phyloP scores from a whole-genome alignment of 30 jellyfish, hydroid and myxozoan genomes.

The Pelagia noctiluca region DNA sequence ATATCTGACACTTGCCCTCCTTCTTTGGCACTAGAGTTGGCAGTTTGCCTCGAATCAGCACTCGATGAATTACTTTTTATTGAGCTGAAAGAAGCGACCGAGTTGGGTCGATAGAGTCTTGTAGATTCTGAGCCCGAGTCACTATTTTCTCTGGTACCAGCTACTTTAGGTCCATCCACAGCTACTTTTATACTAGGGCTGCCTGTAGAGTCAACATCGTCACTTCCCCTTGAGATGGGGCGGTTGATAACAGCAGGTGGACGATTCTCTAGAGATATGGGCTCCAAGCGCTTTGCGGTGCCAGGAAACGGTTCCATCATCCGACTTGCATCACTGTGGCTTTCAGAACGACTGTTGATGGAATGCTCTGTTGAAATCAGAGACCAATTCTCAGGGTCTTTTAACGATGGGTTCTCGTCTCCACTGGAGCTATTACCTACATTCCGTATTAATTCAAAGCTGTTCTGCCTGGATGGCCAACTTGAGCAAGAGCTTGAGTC shows the following conservation, averaged over 20 bases:
- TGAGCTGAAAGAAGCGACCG: slow-evolving; percentile 22
- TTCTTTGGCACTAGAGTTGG: not conserved
- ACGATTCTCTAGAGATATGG: not conserved
- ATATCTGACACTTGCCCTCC: slow-evolving; percentile 2
- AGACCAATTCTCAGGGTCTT: slow-evolving; percentile 40
- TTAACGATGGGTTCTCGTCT: slow-evolving; percentile 47
- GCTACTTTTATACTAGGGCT: slow-evolving; percentile 24
- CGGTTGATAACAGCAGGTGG: not conserved
- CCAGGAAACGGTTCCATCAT: slow-evolving; percentile 41
- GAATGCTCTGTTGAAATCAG: slow-evolving; percentile 39
- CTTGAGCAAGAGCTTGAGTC: slow-evolving; percentile 54
- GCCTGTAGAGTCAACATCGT: slow-evolving; percentile 39
- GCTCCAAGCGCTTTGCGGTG: slow-evolving; percentile 45
- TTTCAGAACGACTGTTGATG: slow-evolving; percentile 13
- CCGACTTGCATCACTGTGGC: slow-evolving; percentile 4
- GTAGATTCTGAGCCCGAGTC: not conserved
- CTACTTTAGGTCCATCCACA: slow-evolving; percentile 5
- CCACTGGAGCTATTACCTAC: slow-evolving; percentile 52
- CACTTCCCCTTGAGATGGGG: slow-evolving; percentile 10
- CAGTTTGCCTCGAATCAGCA: slow-evolving; percentile 22
- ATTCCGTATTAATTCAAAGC: slow-evolving; percentile 69
- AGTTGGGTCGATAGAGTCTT: not conserved
- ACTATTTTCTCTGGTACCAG: not conserved
- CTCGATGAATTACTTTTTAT: slow-evolving; percentile 58
- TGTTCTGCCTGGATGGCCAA: slow-evolving; percentile 46